Base-by-base conservation (phyloP, 2,113 vertebrate genomes). In the Carassius carassius region DNA sequence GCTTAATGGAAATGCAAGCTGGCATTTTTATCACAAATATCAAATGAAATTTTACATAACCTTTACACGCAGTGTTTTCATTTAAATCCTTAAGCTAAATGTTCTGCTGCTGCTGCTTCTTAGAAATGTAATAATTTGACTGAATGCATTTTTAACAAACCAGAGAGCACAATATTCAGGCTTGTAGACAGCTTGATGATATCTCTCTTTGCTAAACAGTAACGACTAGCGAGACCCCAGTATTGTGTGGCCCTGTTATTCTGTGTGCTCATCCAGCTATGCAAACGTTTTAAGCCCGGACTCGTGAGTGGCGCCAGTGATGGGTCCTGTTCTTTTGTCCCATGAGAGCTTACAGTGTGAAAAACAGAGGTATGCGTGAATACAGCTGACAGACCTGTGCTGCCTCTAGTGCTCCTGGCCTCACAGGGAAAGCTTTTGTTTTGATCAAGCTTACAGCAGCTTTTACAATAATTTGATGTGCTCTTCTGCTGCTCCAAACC, bases 221-320 rank as follows among this genome's bases (percentile, higher is more conserved):
- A 87, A 88, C 73, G 77, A 88, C 81, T 65, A 37, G 41, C 69
- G 5, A 78, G 75, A 83, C 29, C 70, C 56, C n/a, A 76, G 84
- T 60, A 73, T 86, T 79, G 37, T 84, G 86, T 65, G 58, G 89
- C 87, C 74, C 91, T 62, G 88, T 92, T 93, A 96, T 96, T 97
- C 92, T 95, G 88, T 91, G 83, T 95, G 94, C 86, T 95, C 93
- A 95, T 13, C 93, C 95, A 95, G 76, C 95, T 91, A 56, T 91
- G 76, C 91, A 94, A 94, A 96, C 93, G 91, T 86, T 93, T 90
- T 92, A 94, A 93, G 92, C 90, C 92, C 91, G 75, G 90, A 69
- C 90, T 1, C 88, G 91, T 89, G 92, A 94, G 91, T 73, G 25
- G 89, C 88, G 92, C 90, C 8, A 1, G 89, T 81, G 86, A 69